Conservation (phyloP, 2,888 invertebrate genomes). For the Zele albiditarsus region DNA sequence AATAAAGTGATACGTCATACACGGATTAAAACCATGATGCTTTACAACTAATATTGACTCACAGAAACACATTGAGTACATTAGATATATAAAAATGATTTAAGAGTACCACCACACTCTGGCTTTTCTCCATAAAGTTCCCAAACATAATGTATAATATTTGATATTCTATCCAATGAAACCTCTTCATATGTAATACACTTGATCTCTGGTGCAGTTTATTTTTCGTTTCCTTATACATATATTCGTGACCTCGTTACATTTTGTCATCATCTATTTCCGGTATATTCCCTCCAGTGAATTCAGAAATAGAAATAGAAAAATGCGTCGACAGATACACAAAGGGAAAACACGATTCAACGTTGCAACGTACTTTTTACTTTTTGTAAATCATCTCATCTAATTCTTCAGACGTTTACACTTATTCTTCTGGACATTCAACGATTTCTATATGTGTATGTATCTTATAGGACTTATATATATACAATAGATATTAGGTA, state of each 20-base stretch:
- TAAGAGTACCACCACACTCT: too few relatives aligned
- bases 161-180: background rate
- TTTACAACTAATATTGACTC: too few relatives aligned
- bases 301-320: conserved; percentile 45
- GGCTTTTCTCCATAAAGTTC: too few relatives aligned
- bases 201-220: conserved; percentile 23
- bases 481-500: background rate
- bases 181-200: background rate
- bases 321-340: background rate
- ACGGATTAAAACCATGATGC: too few relatives aligned
- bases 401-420: too few relatives aligned
- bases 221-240: conserved; percentile 29
- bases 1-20: too few relatives aligned
- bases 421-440: too few relatives aligned
- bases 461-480: background rate
- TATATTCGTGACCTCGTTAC: conserved; percentile 17
- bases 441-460: background rate
- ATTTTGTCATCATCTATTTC: conserved; percentile 41
- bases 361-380: background rate
- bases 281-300: conserved; percentile 31
- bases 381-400: too few relatives aligned
- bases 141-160: background rate
- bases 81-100: too few relatives aligned
- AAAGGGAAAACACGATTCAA: background rate
- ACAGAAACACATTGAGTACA: too few relatives aligned